Percentiles rank a stretch among this genome's conserved stretches.
phyloP scores from a whole-genome alignment of 2,113 vertebrate species.

The Oceanodroma tethys region DNA sequence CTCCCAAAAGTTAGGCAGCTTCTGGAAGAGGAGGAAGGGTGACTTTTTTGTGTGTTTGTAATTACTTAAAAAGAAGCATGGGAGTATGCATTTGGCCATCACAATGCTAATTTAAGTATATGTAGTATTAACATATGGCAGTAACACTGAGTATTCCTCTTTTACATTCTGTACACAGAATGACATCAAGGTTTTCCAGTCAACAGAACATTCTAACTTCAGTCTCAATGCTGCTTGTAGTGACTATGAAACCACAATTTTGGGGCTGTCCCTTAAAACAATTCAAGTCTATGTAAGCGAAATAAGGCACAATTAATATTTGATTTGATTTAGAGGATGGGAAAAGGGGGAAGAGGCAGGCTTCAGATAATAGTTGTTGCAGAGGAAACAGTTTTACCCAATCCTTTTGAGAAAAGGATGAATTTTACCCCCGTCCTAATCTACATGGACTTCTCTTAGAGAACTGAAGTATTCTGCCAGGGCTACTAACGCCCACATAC shows the following conservation, averaged over 20 bases:
- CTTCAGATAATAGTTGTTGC: constrained; percentile 73
- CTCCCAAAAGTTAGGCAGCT: constrained; percentile 70
- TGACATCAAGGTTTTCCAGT: constrained; percentile 77
- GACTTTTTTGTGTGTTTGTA: constrained; percentile 58
- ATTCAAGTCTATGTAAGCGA: constrained; percentile 85
- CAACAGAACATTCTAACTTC: constrained; percentile 77
- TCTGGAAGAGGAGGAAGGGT: constrained; percentile 66
- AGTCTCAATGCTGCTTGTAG: constrained; percentile 77
- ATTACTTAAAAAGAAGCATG: constrained; percentile 70
- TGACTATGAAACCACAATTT: constrained; percentile 69
- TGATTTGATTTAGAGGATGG: constrained; percentile 73
- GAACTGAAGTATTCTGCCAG: constrained; percentile 60
- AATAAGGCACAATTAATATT: constrained; percentile 99
- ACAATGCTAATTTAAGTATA: constrained; percentile 82
- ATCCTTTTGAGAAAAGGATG: constrained; percentile 50
- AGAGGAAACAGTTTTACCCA: constrained; percentile 71
- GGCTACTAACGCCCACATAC: constrained; percentile 19
- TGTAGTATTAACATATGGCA: constrained; percentile 91
- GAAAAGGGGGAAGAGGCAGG: constrained; percentile 66
- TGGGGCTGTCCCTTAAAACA: constrained; percentile 77
- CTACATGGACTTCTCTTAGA: constrained; percentile 46
- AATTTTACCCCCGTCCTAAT: constrained; percentile 44
- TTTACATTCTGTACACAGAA: constrained; percentile 88
- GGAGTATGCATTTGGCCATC: constrained; percentile 84
- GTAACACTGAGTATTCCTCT: constrained; percentile 93